Base-by-base conservation (phyloP, 2,113 vertebrate species). In the Ranitomeya imitator region DNA sequence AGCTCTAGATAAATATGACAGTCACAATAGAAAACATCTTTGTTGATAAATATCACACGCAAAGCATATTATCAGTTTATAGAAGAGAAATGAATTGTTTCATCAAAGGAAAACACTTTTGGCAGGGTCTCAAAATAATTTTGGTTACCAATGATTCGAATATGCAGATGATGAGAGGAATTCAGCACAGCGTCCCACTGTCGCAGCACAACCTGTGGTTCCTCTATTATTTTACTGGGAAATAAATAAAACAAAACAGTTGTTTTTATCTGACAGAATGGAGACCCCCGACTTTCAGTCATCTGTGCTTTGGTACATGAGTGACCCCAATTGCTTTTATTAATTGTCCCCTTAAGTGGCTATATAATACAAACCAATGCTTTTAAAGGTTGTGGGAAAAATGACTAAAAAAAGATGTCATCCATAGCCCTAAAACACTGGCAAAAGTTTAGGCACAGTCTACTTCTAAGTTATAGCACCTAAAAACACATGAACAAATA, bases 1-100 rank as follows among this genome's bases (percentile, higher is more conserved):
- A 88, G 83, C 76, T 23, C 59, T 88, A 85, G 60, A 88, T 85
- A 63, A 83, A 88, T 84, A 79, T 88, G 87, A 88, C 87, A 88
- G 81, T 57, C 82, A 78, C 87, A 63, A 82, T 85, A 60, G 73
- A 88, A 74, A 88, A 69, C 73, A 88, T 88, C 71, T 69, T 88
- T 67, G 87, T 55, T 85, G 87, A 85, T 88, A 83, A 88, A 79
- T 84, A 88, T 88, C 69, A 85, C 60, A 88, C 57, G 61, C 26
- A 88, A 88, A 79, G 4, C 82, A 85, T 82, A 88, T 88, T 77
- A 76, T 88, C 71, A 77, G 81, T 51, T 83, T 83, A 88, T 88
- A 57, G 71, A 83, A 23, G 85, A 86, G 52, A 51, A 83, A 88
- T 88, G 59, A 87, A 87, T 87, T 87, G 79, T 79, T 65, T 21